Percentiles rank a stretch among this genome's conserved stretches.
Evolutionary conservation across 2,888 invertebrate genomes (phyloP).

Genomic region (Chamaedrilus cognettii): DNA sequence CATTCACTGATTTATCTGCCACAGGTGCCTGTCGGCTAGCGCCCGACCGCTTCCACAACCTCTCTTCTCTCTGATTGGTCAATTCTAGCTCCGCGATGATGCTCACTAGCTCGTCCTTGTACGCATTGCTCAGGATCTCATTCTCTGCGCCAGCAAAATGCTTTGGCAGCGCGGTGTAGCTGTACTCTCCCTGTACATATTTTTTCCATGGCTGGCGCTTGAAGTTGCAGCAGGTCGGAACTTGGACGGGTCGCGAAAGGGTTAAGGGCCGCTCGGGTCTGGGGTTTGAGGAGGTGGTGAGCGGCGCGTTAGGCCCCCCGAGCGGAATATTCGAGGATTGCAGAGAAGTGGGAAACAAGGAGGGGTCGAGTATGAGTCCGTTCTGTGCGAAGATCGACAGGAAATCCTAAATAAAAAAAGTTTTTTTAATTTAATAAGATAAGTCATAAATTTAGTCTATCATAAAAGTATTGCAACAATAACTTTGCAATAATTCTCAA

Average conservation of each 20-base stretch:
- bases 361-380: background rate
- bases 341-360: background rate
- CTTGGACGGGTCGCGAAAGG: slow-evolving; percentile 14
- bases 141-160: too few species aligned
- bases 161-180: slow-evolving; percentile 11
- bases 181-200: slow-evolving; percentile 20
- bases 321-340: background rate
- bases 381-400: slow-evolving; percentile 15
- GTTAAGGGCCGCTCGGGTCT: slow-evolving; percentile 20
- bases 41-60: too few species aligned
- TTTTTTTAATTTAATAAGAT: too few species aligned
- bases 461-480: too few species aligned
- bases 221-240: slow-evolving; percentile 23
- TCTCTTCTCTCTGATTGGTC: background rate
- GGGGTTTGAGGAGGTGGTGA: background rate
- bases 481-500: too few species aligned
- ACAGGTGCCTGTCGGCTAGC: too few species aligned
- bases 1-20: too few species aligned
- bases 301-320: background rate
- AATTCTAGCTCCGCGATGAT: slow-evolving; percentile 14
- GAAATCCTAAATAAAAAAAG: slow-evolving; percentile 20
- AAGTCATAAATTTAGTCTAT: too few species aligned
- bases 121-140: slow-evolving; percentile 5
- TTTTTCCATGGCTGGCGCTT: slow-evolving; percentile 14
- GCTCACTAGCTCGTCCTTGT: slow-evolving; percentile 18